Evolutionary conservation across 2,888 invertebrate genomes (phyloP).

Genomic region (Eledona agricola): DNA sequence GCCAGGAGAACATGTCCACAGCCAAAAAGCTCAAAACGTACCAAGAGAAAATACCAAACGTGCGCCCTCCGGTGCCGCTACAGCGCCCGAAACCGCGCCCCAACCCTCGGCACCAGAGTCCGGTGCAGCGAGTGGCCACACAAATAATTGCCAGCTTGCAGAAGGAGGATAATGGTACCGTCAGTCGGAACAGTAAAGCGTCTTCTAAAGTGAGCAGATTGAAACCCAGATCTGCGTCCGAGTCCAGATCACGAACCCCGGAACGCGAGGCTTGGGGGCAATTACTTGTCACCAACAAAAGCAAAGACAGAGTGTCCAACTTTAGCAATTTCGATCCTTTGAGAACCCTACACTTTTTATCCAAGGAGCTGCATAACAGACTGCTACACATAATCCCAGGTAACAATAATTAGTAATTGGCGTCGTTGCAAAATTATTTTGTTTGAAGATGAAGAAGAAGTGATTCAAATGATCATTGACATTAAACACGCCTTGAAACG

Average conservation of each 20-base stretch:
- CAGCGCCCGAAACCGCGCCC: constrained; percentile 13
- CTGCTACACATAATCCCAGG: constrained; percentile 51
- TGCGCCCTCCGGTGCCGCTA: background rate
- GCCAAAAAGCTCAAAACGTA: constrained; percentile 3
- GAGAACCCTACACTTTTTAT: constrained; percentile 59
- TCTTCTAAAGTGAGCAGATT: constrained; percentile 6
- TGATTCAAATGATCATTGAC: constrained; percentile 57
- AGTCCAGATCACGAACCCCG: background rate
- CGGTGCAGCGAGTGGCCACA: constrained; percentile 2
- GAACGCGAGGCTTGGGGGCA: constrained; percentile 51
- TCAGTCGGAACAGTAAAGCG: constrained; percentile 1
- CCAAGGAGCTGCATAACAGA: constrained; percentile 57
- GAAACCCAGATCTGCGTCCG: constrained; percentile 11
- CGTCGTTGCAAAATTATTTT: constrained; percentile 12
- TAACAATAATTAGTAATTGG: constrained; percentile 43
- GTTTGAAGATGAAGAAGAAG: constrained; percentile 51
- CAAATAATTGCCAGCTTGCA: background rate
- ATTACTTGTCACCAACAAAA: constrained; percentile 49
- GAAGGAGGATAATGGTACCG: background rate
- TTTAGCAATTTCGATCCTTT: constrained; percentile 60
- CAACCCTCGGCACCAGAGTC: constrained; percentile 2
- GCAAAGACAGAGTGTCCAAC: constrained; percentile 49
- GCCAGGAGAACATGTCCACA: constrained; percentile 12
- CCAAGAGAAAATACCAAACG: constrained; percentile 5
- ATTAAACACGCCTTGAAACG: constrained; percentile 59